Base-by-base conservation (phyloP, 2,113 vertebrate species). In the Ailuropoda melanoleuca region DNA sequence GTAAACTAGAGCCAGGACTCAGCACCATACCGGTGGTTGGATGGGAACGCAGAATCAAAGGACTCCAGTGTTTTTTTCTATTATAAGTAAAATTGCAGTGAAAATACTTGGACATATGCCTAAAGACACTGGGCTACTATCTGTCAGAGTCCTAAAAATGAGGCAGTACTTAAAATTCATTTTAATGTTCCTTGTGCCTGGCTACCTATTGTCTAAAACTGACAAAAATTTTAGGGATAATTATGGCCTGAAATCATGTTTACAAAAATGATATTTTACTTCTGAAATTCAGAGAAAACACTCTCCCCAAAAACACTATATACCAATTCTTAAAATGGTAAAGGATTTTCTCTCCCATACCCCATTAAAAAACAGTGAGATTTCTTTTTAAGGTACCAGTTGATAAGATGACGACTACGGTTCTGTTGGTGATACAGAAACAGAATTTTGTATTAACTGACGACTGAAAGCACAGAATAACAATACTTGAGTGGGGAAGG, bases 211-310 rank as follows among this genome's bases (percentile, higher is more conserved):
- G 55, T 74, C 29, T 88, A 46, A 93, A 78, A 81, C 6, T 88
- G 50, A 81, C 66, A 11, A 64, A 93, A 82, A 83, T 31, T 46
- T 72, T 26, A 83, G 56, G 37, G 50, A 55, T 58, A 75, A 75
- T 83, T 83, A 88, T 93, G 48, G 24, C 5, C 29, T 92, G 34
- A 10, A 34, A 83, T 26, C 31, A 24, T 60, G 34, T 72, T 43
- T 80, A 72, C 53, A 60, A 60, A 95, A 92, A 80, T 64, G 15
- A n/a, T 74, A 74, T 46, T 74, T 15, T 88, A 88, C 11, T 34
- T 81, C 31, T 92, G 64, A 95, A 46, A 87, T 43, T 92, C 60
- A 81, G 46, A 96, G 90, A 82, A 82, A 82, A 74, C 34, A 78
- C 24, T 70, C 34, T 64, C n/a, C 1, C 37, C 46, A 55, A 88